These are phyloP conservation scores for Scaptomyza cyrtandrae DNA, from an alignment of 2,888 invertebrate species.

Conservation along the genomic window DNA sequence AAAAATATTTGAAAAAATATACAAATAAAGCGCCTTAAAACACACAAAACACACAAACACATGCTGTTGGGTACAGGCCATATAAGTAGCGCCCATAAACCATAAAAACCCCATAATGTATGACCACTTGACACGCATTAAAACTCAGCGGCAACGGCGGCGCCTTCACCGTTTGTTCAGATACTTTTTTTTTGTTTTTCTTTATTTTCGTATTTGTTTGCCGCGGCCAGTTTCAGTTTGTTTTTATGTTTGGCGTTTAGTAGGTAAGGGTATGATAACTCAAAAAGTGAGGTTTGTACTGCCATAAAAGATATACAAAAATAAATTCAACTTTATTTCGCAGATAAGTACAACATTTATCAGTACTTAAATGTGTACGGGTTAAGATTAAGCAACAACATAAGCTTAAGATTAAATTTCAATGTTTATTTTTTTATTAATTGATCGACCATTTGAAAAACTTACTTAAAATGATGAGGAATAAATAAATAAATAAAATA, in stretches of 20 bases:
- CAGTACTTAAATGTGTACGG: too few species aligned
- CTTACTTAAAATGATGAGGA: too few species aligned
- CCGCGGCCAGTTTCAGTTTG: slow-evolving; percentile 17
- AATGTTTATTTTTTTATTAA: too few species aligned
- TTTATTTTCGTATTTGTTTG: slow-evolving; percentile 20
- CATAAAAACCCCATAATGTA: slow-evolving; percentile 71
- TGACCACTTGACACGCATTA: slow-evolving; percentile 75
- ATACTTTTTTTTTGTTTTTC: slow-evolving; percentile 4
- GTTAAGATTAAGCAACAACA: too few species aligned
- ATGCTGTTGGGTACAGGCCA: slow-evolving; percentile 14
- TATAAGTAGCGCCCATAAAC: slow-evolving; percentile 66
- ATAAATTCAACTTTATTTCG: neutral
- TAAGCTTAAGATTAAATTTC: too few species aligned
- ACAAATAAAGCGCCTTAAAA: slow-evolving; percentile 20
- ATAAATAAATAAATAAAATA: too few species aligned
- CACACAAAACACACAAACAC: slow-evolving; percentile 9
- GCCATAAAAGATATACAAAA: neutral
- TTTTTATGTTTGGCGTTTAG: neutral
- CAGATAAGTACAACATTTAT: neutral
- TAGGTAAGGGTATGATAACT: slow-evolving; percentile 10
- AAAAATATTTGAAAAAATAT: slow-evolving; percentile 38
- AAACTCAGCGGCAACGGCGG: slow-evolving; percentile 30
- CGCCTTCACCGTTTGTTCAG: neutral
- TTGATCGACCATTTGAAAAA: too few species aligned
- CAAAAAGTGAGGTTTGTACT: slow-evolving; percentile 2